These are phyloP conservation scores for Polydesmus complanatus DNA, from an alignment of 2,888 invertebrate genomes.

Conservation along the genomic window DNA sequence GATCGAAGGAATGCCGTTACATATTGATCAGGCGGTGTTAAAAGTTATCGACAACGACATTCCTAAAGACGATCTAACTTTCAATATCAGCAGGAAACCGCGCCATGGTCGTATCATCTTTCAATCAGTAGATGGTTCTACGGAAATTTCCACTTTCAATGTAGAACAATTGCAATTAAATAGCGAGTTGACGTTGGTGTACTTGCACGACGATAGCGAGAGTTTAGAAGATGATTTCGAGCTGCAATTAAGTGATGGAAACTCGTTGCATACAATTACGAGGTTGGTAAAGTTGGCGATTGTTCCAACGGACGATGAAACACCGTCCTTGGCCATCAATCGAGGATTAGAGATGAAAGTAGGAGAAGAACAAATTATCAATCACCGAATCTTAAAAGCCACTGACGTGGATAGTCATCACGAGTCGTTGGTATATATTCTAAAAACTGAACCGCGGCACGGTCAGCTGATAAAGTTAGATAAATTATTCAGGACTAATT, in stretches of 20 bases:
- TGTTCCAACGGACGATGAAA: slow-evolving; percentile 33
- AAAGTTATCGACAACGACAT: slow-evolving; percentile 30
- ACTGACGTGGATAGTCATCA: slow-evolving; percentile 31
- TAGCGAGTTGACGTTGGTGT: slow-evolving; percentile 28
- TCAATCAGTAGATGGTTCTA: slow-evolving; percentile 27
- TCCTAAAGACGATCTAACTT: slow-evolving; percentile 27
- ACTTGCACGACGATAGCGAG: slow-evolving; percentile 33
- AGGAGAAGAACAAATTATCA: slow-evolving; percentile 28
- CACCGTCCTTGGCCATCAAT: slow-evolving; percentile 30
- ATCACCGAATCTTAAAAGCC: slow-evolving; percentile 27
- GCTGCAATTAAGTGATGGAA: slow-evolving; percentile 21
- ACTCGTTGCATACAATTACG: slow-evolving; percentile 25
- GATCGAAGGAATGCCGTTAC: slow-evolving; percentile 31
- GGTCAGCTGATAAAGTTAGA: slow-evolving; percentile 25
- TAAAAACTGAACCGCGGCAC: slow-evolving; percentile 28
- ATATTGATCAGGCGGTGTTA: slow-evolving; percentile 30
- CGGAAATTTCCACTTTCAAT: slow-evolving; percentile 27
- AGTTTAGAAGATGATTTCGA: slow-evolving; percentile 29
- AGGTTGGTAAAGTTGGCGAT: slow-evolving; percentile 29
- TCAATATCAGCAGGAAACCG: slow-evolving; percentile 25
- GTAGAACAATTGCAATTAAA: slow-evolving; percentile 26
- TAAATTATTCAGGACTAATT: slow-evolving; percentile 21
- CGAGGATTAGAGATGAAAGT: slow-evolving; percentile 29
- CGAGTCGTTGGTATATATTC: slow-evolving; percentile 27
- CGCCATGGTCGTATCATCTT: slow-evolving; percentile 28